phyloP scores from a whole-genome alignment of 2,888 invertebrate species.

The Drosophila kanekoi region DNA sequence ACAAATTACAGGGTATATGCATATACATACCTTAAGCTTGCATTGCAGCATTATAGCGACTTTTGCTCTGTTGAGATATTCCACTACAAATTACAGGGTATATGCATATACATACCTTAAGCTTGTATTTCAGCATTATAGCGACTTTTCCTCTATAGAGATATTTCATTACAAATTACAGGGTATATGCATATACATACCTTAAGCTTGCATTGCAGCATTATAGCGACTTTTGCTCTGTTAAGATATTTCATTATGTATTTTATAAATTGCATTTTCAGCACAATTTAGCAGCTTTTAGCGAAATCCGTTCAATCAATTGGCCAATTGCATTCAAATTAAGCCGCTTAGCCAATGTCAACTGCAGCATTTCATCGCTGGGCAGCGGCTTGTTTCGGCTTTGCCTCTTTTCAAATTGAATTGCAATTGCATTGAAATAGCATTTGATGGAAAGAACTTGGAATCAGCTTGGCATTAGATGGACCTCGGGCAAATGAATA shows the following conservation, averaged over 20 bases:
- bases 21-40: neutral
- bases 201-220: neutral
- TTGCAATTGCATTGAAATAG: conserved; percentile 47
- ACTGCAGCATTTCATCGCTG: no score
- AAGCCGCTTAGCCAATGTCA: conserved; percentile 64
- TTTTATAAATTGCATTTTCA: conserved; percentile 60
- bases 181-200: neutral
- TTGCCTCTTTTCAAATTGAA: conserved; percentile 25
- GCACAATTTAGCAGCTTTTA: conserved; percentile 44
- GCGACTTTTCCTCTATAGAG: neutral
- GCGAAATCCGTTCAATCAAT: conserved; percentile 31
- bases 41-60: neutral
- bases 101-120: neutral
- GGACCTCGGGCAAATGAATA: neutral
- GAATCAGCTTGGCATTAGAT: neutral
- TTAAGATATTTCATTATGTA: conserved; percentile 29
- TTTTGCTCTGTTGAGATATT: neutral
- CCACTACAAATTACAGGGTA: conserved; percentile 4
- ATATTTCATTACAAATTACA: conserved; percentile 2
- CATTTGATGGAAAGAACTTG: conserved; percentile 32
- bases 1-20: neutral
- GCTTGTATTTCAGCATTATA: neutral
- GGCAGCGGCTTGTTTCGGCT: no score
- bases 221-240: neutral
- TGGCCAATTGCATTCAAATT: conserved; percentile 46